Percentiles rank a stretch among this genome's conserved stretches.
Conservation (phyloP, 2,888 invertebrate species). For the Pseudococcus longispinus region DNA sequence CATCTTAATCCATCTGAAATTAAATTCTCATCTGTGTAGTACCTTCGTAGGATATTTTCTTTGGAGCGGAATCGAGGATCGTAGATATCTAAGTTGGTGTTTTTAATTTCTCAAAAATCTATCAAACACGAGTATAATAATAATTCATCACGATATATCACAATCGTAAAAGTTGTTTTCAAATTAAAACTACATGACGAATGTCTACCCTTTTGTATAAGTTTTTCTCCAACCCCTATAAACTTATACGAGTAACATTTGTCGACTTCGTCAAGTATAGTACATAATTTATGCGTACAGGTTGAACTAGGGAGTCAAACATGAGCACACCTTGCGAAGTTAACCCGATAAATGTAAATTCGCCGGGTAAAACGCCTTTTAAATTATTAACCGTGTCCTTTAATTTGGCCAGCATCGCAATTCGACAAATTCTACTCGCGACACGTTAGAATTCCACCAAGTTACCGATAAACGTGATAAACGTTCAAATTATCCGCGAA, state of each 20-base stretch:
- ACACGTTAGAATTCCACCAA: background rate
- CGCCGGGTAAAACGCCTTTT: background rate
- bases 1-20: background rate
- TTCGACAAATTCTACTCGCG: background rate
- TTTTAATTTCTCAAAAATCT: background rate
- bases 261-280: background rate
- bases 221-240: too few relatives aligned
- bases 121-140: background rate
- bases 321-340: background rate
- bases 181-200: background rate
- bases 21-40: background rate
- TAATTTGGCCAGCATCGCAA: background rate
- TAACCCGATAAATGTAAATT: background rate
- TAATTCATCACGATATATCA: background rate
- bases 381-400: slow-evolving; percentile 1
- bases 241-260: background rate
- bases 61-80: background rate
- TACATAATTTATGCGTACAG: background rate
- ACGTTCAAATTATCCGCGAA: background rate
- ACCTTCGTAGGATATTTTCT: background rate
- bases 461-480: background rate
- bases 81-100: background rate
- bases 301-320: background rate
- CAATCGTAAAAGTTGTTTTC: background rate
- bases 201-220: background rate